These are phyloP conservation scores for Varanus komodoensis DNA, from an alignment of 2,113 vertebrate genomes.

Conservation along the genomic window DNA sequence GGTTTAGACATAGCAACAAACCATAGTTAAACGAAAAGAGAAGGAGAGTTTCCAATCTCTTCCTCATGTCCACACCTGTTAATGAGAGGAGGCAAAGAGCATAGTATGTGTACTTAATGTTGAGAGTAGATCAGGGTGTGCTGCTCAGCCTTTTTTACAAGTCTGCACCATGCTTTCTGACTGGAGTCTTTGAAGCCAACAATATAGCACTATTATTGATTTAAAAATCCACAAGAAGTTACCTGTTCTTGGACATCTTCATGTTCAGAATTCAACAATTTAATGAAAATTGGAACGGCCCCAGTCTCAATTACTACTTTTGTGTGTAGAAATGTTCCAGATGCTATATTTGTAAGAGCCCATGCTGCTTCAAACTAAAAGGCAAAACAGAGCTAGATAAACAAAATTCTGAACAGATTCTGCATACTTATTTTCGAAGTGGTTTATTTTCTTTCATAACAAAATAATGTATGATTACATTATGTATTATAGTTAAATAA, in stretches of 20 bases:
- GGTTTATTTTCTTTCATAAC: not conserved
- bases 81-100: not conserved
- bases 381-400: not conserved
- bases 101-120: not conserved
- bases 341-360: slow-evolving; percentile 94
- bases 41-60: not conserved
- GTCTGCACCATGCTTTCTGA: not conserved
- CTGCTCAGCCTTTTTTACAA: not conserved
- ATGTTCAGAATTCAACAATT: slow-evolving; percentile 90
- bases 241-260: slow-evolving; percentile 96
- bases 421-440: not conserved
- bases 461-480: not conserved
- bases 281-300: slow-evolving; percentile 93
- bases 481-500: not conserved
- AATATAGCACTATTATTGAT: not conserved
- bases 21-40: not conserved
- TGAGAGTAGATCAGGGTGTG: not conserved
- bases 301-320: slow-evolving; percentile 95
- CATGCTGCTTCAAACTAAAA: slow-evolving; percentile 91
- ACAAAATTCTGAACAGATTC: not conserved
- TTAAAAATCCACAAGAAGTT: slow-evolving; percentile 52
- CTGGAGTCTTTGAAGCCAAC: not conserved
- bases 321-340: slow-evolving; percentile 92
- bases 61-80: not conserved
- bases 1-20: not conserved